Conservation (phyloP, 2,797 vertebrate genomes). For the Aselliscus stoliczkanus region DNA sequence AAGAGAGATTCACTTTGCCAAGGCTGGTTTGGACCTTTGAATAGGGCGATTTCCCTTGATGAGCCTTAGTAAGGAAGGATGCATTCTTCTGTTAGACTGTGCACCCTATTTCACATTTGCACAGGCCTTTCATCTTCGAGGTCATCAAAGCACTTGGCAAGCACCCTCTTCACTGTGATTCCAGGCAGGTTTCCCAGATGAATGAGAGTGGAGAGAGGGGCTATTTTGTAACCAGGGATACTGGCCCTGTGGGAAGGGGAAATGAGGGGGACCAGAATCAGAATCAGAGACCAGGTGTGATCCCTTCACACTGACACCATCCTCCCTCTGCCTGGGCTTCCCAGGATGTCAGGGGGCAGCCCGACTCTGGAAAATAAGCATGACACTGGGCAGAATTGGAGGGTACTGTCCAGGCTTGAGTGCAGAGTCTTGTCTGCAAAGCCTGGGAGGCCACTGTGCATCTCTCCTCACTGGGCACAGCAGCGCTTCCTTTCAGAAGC, state of each 20-base stretch:
- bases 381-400: background rate
- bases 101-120: accelerated
- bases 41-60: background rate
- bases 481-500: background rate
- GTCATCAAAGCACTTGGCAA: background rate
- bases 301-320: accelerated
- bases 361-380: accelerated
- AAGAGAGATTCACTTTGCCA: background rate
- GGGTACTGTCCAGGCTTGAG: accelerated
- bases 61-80: background rate
- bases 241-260: background rate
- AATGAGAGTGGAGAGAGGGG: background rate
- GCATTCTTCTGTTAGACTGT: accelerated
- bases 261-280: too few species aligned
- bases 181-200: background rate
- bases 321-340: background rate
- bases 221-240: background rate
- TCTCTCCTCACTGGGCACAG: background rate
- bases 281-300: background rate
- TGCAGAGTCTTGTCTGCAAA: accelerated
- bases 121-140: background rate
- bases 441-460: background rate
- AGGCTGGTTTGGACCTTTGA: background rate
- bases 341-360: accelerated
- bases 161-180: background rate